Evolutionary conservation across 2,888 invertebrate genomes (phyloP), one percentile per base, ranked within the genome.

Genomic region (Oeneis ivallda): DNA sequence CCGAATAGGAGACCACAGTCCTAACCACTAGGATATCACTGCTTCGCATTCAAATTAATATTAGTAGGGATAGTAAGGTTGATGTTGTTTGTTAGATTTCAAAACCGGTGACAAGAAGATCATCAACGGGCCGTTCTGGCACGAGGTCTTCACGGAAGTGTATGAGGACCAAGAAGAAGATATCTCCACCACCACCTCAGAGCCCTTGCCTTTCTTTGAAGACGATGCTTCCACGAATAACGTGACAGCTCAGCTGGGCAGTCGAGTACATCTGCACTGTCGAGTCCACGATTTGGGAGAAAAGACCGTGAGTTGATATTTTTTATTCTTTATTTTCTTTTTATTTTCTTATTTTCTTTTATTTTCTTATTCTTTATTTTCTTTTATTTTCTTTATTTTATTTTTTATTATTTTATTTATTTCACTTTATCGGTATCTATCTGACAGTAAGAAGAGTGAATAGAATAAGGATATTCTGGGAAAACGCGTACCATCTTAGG

Each of bases 181-280:
- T 43, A 70, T 83, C 4, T 89, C 87, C 13, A 93, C 93, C 6
- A 94, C 94, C n/a, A 94, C 94, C 3, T 92, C 93, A 11, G 95
- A 95, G 74, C 95, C 95, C 0, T 89, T 94, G 71, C 95, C 96
- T 0, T 95, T 94, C 84, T 96, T 96, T 81, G 95, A 95, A 76
- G 95, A 95, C 76, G 91, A 89, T 52, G 90, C 93, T 15, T 92
- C 92, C 6, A 92, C 94, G 1, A 95, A 94, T 78, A 95, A 95
- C 77, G 93, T 95, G 74, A 95, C 95, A 11, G 93, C 94, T 0
- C 95, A 95, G 76, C 79, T 95, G 10, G 94, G 94, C 4, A 93
- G 93, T 63, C 92, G 93, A 39, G 94, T 95, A 5, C 92, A 94
- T 71, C 81, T 95, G 60, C 94, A 95, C 75, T 95, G 95, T 77